Evolutionary conservation across 2,888 invertebrate genomes (phyloP).

Genomic region (Automeris io): DNA sequence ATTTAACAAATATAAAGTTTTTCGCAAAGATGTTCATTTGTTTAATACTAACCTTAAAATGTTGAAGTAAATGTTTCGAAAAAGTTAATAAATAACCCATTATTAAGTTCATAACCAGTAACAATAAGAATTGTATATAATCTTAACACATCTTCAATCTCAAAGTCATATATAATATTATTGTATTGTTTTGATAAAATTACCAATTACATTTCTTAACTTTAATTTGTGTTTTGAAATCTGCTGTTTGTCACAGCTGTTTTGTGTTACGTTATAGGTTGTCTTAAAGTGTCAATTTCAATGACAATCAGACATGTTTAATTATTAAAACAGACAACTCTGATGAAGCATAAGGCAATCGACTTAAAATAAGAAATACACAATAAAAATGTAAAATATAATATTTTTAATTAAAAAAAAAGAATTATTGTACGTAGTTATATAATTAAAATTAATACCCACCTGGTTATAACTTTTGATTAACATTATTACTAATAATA

Average conservation of each 20-base stretch:
- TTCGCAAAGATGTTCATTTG: background rate
- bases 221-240: too few relatives aligned
- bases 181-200: background rate
- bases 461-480: background rate
- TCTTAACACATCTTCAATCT: background rate
- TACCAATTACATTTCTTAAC: background rate
- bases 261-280: too few relatives aligned
- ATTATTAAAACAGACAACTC: too few relatives aligned
- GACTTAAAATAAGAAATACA: too few relatives aligned
- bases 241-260: too few relatives aligned
- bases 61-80: constrained; percentile 24
- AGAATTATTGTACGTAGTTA: background rate
- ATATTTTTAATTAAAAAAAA: background rate
- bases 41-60: constrained; percentile 28
- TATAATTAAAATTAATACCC: background rate
- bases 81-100: constrained; percentile 31
- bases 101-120: constrained; percentile 6
- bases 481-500: background rate
- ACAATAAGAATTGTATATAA: background rate
- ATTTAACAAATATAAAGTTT: background rate
- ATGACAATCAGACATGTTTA: too few relatives aligned
- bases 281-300: too few relatives aligned
- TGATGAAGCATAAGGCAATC: too few relatives aligned
- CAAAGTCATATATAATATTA: background rate
- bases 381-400: background rate